phyloP scores from a whole-genome alignment of 2,888 invertebrate species.

The Thecophora atra region DNA sequence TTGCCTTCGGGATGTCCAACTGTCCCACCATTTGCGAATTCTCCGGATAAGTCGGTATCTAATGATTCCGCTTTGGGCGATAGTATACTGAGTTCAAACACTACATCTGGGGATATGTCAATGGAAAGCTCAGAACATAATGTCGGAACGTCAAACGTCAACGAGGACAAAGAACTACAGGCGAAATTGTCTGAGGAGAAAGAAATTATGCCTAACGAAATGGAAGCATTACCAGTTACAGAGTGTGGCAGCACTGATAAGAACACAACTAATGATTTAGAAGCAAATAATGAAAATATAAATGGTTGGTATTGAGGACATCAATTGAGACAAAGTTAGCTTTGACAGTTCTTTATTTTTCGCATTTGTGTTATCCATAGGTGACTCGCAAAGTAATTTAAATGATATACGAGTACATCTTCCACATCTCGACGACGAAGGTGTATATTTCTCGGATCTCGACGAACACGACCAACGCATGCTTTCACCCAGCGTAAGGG shows the following conservation, averaged over 20 bases:
- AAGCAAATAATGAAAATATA: neutral
- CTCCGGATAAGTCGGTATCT: neutral
- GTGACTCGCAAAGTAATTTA: slow-evolving; percentile 33
- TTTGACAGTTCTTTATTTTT: neutral
- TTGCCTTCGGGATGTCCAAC: neutral
- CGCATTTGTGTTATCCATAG: too few relatives aligned
- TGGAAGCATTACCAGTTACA: too few relatives aligned
- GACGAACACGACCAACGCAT: slow-evolving; percentile 56
- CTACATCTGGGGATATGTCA: neutral
- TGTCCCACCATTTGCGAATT: slow-evolving; percentile 3
- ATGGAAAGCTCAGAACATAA: neutral
- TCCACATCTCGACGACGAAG: slow-evolving; percentile 58
- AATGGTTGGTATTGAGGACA: slow-evolving; percentile 15
- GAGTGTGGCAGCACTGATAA: neutral
- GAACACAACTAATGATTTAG: neutral
- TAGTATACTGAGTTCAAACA: slow-evolving; percentile 41
- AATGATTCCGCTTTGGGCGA: slow-evolving; percentile 44
- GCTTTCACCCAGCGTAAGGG: slow-evolving; percentile 55
- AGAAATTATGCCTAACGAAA: too few relatives aligned
- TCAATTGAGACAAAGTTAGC: neutral
- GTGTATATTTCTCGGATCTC: slow-evolving; percentile 60
- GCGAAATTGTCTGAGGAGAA: too few relatives aligned
- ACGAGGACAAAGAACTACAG: too few relatives aligned
- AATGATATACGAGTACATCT: slow-evolving; percentile 46
- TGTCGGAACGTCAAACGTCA: too few relatives aligned